A percentile compares a stretch with the other conserved stretches of the same genome.
Conservation (phyloP, 2,797 vertebrate genomes). For the Pseudomugil tenellus region DNA sequence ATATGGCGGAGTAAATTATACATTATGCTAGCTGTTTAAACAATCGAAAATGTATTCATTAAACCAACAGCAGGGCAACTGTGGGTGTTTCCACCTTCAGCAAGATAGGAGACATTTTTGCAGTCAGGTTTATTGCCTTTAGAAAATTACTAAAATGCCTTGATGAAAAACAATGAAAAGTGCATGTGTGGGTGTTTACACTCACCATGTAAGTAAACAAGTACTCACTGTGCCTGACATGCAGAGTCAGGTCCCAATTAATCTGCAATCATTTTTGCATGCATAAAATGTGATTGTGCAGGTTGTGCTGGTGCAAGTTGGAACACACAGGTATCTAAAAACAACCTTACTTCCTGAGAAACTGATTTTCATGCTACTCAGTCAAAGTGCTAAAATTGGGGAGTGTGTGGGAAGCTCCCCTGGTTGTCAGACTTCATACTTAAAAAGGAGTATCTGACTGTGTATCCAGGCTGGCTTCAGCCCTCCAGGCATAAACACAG, state of each 20-base stretch:
- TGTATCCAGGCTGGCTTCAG: constrained; percentile 30
- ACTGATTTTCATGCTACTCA: constrained; percentile 53
- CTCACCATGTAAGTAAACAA: constrained; percentile 36
- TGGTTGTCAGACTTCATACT: constrained; percentile 30
- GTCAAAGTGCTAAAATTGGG: constrained; percentile 48
- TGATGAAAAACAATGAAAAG: constrained; percentile 13
- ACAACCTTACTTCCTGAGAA: constrained; percentile 48
- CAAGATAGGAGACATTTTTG: background rate
- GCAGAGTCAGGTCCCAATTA: constrained; percentile 35
- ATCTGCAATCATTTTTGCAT: constrained; percentile 26
- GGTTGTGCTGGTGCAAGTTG: constrained; percentile 35
- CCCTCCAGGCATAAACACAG: constrained; percentile 30
- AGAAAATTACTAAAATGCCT: constrained; percentile 21
- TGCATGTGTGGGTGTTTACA: constrained; percentile 44
- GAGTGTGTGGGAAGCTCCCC: constrained; percentile 62
- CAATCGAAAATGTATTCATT: constrained; percentile 56
- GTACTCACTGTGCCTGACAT: constrained; percentile 17
- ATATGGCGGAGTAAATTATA: constrained; percentile 55
- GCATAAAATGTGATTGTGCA: constrained; percentile 40
- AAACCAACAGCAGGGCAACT: constrained; percentile 39
- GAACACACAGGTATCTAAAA: constrained; percentile 40
- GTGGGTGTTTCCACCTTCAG: constrained; percentile 2
- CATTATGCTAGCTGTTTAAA: constrained; percentile 46
- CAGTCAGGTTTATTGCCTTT: constrained; percentile 5
- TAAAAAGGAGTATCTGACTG: constrained; percentile 25